Conservation (phyloP, 2,797 vertebrate species). For the Acipenser oxyrinchus region DNA sequence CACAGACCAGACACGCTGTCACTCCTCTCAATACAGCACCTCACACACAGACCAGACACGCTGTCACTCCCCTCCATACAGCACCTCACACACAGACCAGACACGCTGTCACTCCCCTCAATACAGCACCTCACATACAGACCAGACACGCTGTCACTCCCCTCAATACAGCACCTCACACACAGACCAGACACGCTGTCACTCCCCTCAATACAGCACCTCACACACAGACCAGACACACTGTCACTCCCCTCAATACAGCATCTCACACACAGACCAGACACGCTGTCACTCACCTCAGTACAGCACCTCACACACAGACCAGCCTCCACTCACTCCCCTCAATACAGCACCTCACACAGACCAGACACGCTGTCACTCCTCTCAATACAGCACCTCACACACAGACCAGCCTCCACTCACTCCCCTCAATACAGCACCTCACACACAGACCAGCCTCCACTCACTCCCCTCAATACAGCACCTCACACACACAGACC, state of each 20-base stretch:
- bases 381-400: too few relatives aligned
- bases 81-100: not conserved
- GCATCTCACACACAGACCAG: not conserved
- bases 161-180: too few relatives aligned
- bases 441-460: not conserved
- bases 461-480: not conserved
- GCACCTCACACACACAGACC: not conserved
- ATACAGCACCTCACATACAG: too few relatives aligned
- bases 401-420: too few relatives aligned
- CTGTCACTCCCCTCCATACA: not conserved
- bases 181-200: too few relatives aligned
- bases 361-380: too few relatives aligned
- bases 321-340: not conserved
- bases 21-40: not conserved
- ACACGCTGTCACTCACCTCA: not conserved
- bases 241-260: not conserved
- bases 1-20: not conserved
- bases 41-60: not conserved
- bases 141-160: too few relatives aligned
- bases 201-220: not conserved
- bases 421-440: not conserved
- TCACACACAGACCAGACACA: not conserved
- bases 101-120: not conserved
- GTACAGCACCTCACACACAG: not conserved
- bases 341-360: not conserved